Evolutionary conservation across 2,888 invertebrate genomes (phyloP).

Genomic region (Branchellion lobata): DNA sequence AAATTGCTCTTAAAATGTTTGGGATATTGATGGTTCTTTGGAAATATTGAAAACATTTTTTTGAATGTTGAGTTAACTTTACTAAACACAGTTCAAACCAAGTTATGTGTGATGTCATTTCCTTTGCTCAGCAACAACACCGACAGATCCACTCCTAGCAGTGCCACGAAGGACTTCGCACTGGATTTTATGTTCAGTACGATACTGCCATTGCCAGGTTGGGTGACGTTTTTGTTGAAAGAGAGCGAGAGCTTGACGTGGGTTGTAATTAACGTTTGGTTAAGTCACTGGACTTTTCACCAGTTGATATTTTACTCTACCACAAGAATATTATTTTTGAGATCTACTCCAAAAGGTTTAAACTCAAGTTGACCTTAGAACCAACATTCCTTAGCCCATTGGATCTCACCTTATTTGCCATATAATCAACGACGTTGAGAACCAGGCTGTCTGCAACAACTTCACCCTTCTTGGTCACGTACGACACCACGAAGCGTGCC

Average conservation of each 20-base stretch:
- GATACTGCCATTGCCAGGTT: background rate
- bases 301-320: too few relatives aligned
- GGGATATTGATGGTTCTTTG: too few relatives aligned
- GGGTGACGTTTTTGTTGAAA: slow-evolving; percentile 19
- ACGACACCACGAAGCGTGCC: slow-evolving; percentile 20
- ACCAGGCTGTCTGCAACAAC: slow-evolving; percentile 30
- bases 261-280: too few relatives aligned
- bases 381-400: too few relatives aligned
- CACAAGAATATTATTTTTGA: too few relatives aligned
- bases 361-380: too few relatives aligned
- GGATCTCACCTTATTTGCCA: slow-evolving; percentile 17
- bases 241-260: background rate
- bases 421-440: slow-evolving; percentile 1
- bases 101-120: background rate
- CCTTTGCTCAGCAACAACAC: background rate
- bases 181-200: background rate
- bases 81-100: background rate
- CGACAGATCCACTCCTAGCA: slow-evolving; percentile 6
- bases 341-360: too few relatives aligned
- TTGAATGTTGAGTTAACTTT: background rate
- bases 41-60: background rate
- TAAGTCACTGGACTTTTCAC: too few relatives aligned
- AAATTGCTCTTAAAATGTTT: too few relatives aligned
- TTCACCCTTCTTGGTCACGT: slow-evolving; percentile 9
- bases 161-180: background rate